Base-by-base conservation (phyloP, 92 coral and sea anemone species). In the Galaxea fascicularis region DNA sequence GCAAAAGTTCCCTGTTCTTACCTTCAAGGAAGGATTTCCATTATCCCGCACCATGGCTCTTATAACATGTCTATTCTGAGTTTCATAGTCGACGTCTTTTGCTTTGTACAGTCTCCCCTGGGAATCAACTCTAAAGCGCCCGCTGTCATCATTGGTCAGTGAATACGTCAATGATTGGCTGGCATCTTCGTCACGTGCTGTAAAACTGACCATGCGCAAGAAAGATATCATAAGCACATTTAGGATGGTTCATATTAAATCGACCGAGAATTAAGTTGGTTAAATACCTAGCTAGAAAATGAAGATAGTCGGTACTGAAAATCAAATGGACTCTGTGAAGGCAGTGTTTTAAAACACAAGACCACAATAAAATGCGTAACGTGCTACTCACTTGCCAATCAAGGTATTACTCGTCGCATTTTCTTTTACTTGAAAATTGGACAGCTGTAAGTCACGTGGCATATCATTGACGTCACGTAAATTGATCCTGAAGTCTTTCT, bases 391-490 rank as follows among this genome's bases (percentile, higher is more conserved):
- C 84, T 68, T 79, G 58, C 99, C 98, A 82, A 96, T 89, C 78
- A 91, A 56, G 10, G 92, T 51, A 25, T 87, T 87, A 46, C 58
- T 84, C 8, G 91, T 77, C 11, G 99, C 98, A 71, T 94, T 85
- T 63, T 96, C 99, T 70, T 63, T 76, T 47, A 96, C 95, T 53
- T 60, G 89, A 76, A 87, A 94, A 82, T 76, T 91, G 80, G 95
- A 84, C 26, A 96, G 71, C 75, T 85, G 84, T 29, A 96, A 88
- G 39, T 87, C 89, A 71, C 99, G 98, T 53, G 99, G 99, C 69
- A 85, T 85, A 82, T 96, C 99, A 60, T 96, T 96, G 44, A 91
- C 80, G 82, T 96, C 94, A 54, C 93, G 87, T 22, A 96, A 76
- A 74, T 46, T 54, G 78, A 96, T 89, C 22, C 69, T 82, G 58